These are phyloP conservation scores for Mustelus asterias DNA, from an alignment of 2,113 vertebrate genomes.

Conservation along the genomic window DNA sequence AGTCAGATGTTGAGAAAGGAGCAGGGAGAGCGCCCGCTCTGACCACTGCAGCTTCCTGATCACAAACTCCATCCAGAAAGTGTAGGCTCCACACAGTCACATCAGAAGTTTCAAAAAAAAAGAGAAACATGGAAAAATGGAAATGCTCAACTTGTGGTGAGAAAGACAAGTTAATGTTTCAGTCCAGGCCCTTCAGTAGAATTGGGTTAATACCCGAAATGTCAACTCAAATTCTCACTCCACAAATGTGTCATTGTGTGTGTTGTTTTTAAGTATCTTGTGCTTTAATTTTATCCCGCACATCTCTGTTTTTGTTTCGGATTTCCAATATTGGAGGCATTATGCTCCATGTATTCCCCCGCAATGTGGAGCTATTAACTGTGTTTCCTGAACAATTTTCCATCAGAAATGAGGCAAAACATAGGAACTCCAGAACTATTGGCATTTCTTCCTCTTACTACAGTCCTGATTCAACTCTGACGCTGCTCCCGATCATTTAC, in stretches of 20 bases:
- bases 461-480: not conserved
- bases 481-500: not conserved
- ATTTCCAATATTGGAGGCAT: not conserved
- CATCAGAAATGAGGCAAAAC: not conserved
- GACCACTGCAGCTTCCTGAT: not conserved
- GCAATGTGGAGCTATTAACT: not conserved
- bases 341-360: not conserved
- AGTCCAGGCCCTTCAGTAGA: not conserved
- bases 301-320: not conserved
- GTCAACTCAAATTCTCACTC: not conserved
- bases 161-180: not conserved
- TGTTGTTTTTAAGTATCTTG: not conserved
- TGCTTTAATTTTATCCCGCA: not conserved
- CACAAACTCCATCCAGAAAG: not conserved
- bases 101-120: not conserved
- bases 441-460: not conserved
- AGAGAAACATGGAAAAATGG: not conserved
- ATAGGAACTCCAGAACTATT: not conserved
- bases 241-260: not conserved
- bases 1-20: not conserved
- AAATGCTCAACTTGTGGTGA: not conserved
- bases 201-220: not conserved
- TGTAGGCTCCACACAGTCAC: not conserved
- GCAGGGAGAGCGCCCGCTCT: not conserved
- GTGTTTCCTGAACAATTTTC: not conserved